Evolutionary conservation across 2,888 invertebrate genomes (phyloP), one percentile per base, ranked within the genome.

Genomic region (Ophonus ardosiacus): DNA sequence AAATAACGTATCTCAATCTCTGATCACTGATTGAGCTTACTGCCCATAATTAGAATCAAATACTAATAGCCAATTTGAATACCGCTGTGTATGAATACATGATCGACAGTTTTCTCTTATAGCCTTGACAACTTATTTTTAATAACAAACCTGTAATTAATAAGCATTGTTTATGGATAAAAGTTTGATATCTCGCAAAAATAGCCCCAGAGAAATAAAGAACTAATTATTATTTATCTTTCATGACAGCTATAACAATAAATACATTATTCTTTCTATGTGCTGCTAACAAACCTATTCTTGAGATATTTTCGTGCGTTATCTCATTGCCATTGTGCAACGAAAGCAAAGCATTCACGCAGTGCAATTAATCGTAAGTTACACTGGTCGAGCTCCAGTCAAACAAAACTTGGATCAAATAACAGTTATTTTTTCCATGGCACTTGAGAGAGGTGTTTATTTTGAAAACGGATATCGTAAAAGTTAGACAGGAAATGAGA

Each of bases 111-210:
- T 83, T 83, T 76, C 76, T 83, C 59, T 21, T 59, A 59, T 81
- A 81, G 43, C 83, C 83, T 83, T 83, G 83, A 76, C 83, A 43
- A 24, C 13, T 40, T 13, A 74, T 15, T 76, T 83, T 83, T 83
- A 31, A 59, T 76, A 59, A 56, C 24, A 82, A 82, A 74, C 71
- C 38, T 21, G 76, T 83, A 83, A 83, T 74, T 83, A 83, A 76
- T 83, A 43, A 61, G 76, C 76, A 83, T 76, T 76, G 83, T 74
- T 74, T 59, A 78, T 78, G 59, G 31, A 57, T 18, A 57, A 78
- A 78, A 21, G 21, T 51, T 51, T 13, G 51, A 21, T 43, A 71
- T 15, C n/a, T 68, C 21, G 38, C 31, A 68, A 68, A 68, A 68
- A 68, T 31, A n/a, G n/a, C 68, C 38, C 8, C 31, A n/a, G 38